phyloP scores from a whole-genome alignment of 2,888 invertebrate genomes.

The Leptinotarsa juncta region DNA sequence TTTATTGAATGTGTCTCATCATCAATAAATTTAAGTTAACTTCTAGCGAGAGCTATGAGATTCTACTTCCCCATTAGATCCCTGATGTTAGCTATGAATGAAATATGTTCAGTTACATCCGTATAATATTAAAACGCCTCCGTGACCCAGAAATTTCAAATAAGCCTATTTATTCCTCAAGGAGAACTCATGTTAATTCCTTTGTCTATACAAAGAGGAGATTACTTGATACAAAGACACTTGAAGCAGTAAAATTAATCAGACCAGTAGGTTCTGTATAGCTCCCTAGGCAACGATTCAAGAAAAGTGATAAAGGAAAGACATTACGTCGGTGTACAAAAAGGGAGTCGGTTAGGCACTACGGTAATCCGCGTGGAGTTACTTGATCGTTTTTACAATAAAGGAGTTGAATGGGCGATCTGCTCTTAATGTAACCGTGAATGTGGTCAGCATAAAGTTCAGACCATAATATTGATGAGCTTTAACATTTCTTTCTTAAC shows the following conservation, averaged over 20 bases:
- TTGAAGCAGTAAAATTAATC: conserved; percentile 48
- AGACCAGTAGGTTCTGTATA: conserved; percentile 28
- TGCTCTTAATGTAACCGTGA: neutral
- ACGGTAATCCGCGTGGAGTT: neutral
- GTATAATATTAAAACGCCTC: neutral
- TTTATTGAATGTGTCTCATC: too few species aligned
- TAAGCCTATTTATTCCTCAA: conserved; percentile 26
- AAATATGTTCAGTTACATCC: neutral
- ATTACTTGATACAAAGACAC: conserved; percentile 44
- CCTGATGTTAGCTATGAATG: neutral
- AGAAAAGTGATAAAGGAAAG: conserved; percentile 33
- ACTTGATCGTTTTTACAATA: neutral
- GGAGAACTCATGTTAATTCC: conserved; percentile 35
- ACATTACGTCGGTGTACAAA: conserved; percentile 24
- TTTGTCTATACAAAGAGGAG: conserved; percentile 30
- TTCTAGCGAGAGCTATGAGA: too few species aligned
- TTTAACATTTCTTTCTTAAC: too few species aligned
- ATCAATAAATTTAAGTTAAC: too few species aligned
- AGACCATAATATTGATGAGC: too few species aligned
- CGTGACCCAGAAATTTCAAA: neutral
- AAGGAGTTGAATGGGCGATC: neutral
- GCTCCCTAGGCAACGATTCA: conserved; percentile 15
- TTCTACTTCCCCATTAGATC: too few species aligned
- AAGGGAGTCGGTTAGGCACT: neutral
- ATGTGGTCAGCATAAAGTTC: neutral